Conservation (phyloP, 2,888 invertebrate species). For the Drosophila vallismaia region DNA sequence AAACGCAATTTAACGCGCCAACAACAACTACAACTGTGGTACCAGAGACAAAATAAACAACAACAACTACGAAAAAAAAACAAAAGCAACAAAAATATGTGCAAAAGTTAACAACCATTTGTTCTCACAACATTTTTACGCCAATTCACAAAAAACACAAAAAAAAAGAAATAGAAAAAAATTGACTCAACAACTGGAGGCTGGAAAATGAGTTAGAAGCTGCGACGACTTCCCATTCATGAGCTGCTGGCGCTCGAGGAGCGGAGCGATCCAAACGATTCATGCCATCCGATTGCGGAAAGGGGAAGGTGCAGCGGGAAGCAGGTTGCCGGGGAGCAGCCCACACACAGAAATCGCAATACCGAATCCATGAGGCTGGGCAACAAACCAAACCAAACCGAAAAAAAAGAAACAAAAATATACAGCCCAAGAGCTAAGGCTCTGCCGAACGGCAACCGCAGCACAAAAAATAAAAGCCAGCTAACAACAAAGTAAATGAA, state of each 20-base stretch:
- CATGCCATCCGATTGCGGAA: slow-evolving; percentile 51
- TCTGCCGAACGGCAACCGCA: slow-evolving; percentile 50
- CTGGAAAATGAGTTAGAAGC: slow-evolving; percentile 72
- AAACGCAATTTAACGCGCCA: slow-evolving; percentile 66
- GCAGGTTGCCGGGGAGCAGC: slow-evolving; percentile 45
- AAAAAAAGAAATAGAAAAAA: slow-evolving; percentile 37
- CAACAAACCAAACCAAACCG: slow-evolving; percentile 4
- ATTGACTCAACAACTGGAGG: slow-evolving; percentile 37
- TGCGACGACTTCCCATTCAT: slow-evolving; percentile 70
- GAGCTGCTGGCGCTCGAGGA: slow-evolving; percentile 74
- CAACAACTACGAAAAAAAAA: slow-evolving; percentile 23
- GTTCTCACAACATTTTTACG: slow-evolving; percentile 80
- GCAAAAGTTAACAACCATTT: slow-evolving; percentile 78
- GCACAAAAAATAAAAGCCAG: slow-evolving; percentile 26
- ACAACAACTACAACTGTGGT: slow-evolving; percentile 35
- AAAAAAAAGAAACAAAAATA: slow-evolving; percentile 16
- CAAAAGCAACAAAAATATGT: slow-evolving; percentile 59
- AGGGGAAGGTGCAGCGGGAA: slow-evolving; percentile 5
- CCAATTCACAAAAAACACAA: slow-evolving; percentile 69
- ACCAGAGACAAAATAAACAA: slow-evolving; percentile 46
- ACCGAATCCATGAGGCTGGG: slow-evolving; percentile 34
- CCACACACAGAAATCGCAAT: slow-evolving; percentile 70
- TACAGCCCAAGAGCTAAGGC: slow-evolving; percentile 26
- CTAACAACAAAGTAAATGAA: slow-evolving; percentile 69
- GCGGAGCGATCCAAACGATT: slow-evolving; percentile 51